Base-by-base conservation (phyloP, 92 coral and sea anemone species). In the Paramuricea clavata region DNA sequence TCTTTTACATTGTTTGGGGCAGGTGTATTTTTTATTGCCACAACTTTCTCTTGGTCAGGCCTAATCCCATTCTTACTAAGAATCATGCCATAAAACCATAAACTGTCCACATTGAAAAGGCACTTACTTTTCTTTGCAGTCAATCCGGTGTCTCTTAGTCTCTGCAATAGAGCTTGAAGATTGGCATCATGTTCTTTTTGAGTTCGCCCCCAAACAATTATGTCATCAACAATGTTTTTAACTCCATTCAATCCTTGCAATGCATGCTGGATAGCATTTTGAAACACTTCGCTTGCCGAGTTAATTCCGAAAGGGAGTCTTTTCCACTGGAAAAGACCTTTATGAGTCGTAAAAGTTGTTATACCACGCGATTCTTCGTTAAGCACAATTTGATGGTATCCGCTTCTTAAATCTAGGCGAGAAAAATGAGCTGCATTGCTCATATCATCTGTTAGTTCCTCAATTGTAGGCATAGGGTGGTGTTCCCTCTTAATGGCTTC, bases 161-260 rank as follows among this genome's bases (percentile, higher is more conserved):
- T 5, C 52, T 47, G 52, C 68, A 39, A 39, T 10, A 57, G 30
- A 3, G 65, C 65, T 6, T 34, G 69, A 0, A 81, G 43, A 36
- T 71, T 73, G 39, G 64, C 76, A 41, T 42, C 62, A 30, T 81
- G 86, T 65, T 81, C 86, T 41, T 64, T 62, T 61, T 81, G 60
- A 32, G 76, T 81, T 41, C 42, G 32, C 34, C 86, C 86, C 76
- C 76, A 81, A 17, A 81, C 59, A 64, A 81, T 81, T 16, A 82
- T 82, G 59, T 82, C 77, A 32, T 67, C 42, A 30, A 73, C 86
- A 17, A 81, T 81, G 85, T 85, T 26, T 71, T 90, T 82, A 70
- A 80, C 73, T 69, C 84, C 87, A 72, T 86, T 41, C 71, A 86
- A 57, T 60, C 90, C 49, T 70, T 84, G 92, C 76, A 89, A 68